These are phyloP conservation scores for Styela clava DNA, from an alignment of 23 tunicate species.

Conservation along the genomic window DNA sequence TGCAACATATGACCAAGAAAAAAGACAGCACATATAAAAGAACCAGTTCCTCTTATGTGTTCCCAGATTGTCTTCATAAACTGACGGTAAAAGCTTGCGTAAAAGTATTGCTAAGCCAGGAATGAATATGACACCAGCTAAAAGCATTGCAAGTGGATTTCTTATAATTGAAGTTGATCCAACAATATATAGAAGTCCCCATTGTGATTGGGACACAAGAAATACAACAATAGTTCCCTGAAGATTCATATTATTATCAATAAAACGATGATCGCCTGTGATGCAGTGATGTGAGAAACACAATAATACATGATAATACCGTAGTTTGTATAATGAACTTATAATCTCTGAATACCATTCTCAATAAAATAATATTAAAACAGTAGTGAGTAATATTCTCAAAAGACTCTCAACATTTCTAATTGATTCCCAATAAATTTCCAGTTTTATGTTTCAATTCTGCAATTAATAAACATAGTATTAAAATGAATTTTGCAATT, in stretches of 20 bases:
- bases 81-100: conserved; percentile 13
- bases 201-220: conserved; percentile 18
- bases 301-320: no score
- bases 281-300: no score
- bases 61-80: not conserved
- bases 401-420: no score
- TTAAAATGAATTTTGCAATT: no score
- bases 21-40: conserved; percentile 56
- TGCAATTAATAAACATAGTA: no score
- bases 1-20: conserved; percentile 59
- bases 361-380: no score
- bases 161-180: conserved; percentile 11
- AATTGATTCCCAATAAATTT: no score
- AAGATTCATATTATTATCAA: not conserved
- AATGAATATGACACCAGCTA: conserved; percentile 19
- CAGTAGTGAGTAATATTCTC: no score
- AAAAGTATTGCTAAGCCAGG: conserved; percentile 6
- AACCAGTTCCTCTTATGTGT: conserved; percentile 27
- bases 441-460: no score
- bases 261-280: no score
- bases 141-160: not conserved
- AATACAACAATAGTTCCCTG: conserved; percentile 6
- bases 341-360: no score
- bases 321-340: no score
- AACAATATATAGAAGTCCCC: conserved; percentile 4